These are phyloP conservation scores for Calephelis perditalis DNA, from an alignment of 2,888 invertebrate species.

Conservation along the genomic window DNA sequence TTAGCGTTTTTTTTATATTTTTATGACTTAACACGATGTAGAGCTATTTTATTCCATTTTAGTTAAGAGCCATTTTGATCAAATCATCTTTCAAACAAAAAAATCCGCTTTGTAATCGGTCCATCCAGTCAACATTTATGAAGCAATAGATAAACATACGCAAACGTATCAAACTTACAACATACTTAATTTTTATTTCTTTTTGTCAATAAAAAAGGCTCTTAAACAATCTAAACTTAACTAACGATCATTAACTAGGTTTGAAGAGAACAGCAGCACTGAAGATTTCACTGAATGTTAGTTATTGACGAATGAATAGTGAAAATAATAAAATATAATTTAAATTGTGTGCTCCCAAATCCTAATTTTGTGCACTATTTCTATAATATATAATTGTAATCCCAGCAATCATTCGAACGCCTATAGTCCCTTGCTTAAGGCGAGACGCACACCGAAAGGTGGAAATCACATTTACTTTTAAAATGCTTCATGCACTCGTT, in stretches of 20 bases:
- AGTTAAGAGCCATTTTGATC: too few species aligned
- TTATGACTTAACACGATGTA: too few species aligned
- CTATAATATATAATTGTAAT: constrained; percentile 51
- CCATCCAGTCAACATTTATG: too few species aligned
- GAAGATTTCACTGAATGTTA: constrained; percentile 36
- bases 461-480: too few species aligned
- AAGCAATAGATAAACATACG: too few species aligned
- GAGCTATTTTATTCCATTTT: too few species aligned
- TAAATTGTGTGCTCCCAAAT: constrained; percentile 51
- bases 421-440: constrained; percentile 43
- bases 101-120: too few species aligned
- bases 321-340: constrained; percentile 63
- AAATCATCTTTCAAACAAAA: too few species aligned
- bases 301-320: constrained; percentile 52
- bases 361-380: constrained; percentile 51
- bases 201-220: constrained; percentile 5
- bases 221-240: constrained; percentile 31
- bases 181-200: too few species aligned
- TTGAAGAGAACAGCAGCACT: constrained; percentile 25
- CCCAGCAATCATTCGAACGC: constrained; percentile 53
- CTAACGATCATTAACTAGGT: constrained; percentile 39
- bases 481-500: too few species aligned
- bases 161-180: too few species aligned
- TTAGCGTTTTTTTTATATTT: too few species aligned
- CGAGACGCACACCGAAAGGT: constrained; percentile 18